A percentile compares a stretch with the other conserved stretches of the same genome.
Evolutionary conservation across 1,140 invertebrate species (phyloP).

Genomic region (Frieseomelitta varia): DNA sequence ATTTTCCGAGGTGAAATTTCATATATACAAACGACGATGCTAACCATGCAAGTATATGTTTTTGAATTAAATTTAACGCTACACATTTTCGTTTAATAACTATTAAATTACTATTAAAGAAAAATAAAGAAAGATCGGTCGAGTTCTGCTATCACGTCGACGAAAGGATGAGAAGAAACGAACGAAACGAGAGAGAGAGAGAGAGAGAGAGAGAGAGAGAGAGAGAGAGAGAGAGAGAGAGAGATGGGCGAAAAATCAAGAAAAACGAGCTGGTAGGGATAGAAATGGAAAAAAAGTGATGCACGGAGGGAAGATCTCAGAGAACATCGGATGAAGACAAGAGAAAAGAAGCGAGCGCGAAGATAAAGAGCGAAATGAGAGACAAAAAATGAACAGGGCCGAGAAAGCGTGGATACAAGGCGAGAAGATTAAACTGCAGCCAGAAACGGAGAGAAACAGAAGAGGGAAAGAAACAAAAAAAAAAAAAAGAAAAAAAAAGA

Average conservation of each 20-base stretch:
- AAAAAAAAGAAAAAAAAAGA: background rate
- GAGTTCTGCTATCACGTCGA: too few species aligned
- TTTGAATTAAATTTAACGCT: too few species aligned
- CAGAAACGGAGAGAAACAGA: background rate
- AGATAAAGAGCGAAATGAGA: slow-evolving; percentile 12
- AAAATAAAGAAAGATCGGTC: too few species aligned
- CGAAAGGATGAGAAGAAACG: background rate
- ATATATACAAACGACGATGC: too few species aligned
- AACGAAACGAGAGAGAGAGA: background rate
- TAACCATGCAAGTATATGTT: too few species aligned
- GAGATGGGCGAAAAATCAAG: background rate
- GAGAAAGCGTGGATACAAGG: slow-evolving; percentile 23
- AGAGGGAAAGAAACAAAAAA: background rate
- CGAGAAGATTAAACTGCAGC: slow-evolving; percentile 20
- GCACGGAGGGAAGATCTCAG: background rate
- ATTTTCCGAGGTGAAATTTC: too few species aligned
- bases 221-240: background rate
- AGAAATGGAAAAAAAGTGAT: slow-evolving; percentile 4
- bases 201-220: background rate
- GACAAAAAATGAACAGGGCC: slow-evolving; percentile 25
- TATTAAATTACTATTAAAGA: too few species aligned
- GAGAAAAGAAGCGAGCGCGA: slow-evolving; percentile 5
- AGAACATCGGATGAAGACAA: slow-evolving; percentile 9
- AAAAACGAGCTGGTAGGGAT: too few species aligned
- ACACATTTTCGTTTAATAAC: too few species aligned